Percentiles rank a stretch among this genome's conserved stretches.
Evolutionary conservation across 2,113 vertebrate species (phyloP).

Genomic region (Cryptomyrus ogoouensis): DNA sequence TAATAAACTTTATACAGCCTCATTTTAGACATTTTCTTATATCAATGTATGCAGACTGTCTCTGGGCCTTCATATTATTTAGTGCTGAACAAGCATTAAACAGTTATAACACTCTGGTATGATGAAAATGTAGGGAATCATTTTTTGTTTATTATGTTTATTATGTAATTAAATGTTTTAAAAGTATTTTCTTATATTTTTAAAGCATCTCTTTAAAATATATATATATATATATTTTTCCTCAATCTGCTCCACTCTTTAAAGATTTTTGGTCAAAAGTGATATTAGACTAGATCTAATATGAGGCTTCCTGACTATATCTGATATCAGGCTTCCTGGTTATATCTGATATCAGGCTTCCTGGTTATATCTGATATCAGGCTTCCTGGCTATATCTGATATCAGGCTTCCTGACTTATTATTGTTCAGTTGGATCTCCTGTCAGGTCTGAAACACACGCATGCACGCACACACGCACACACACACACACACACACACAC

Average conservation of each 20-base stretch:
- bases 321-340: too few species aligned
- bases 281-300: neutral
- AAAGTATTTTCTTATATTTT: neutral
- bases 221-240: too few species aligned
- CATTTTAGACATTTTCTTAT: neutral
- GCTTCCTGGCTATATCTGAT: too few species aligned
- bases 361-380: neutral
- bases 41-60: neutral
- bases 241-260: neutral
- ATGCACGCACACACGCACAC: neutral
- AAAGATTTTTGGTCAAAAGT: neutral
- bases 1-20: constrained; percentile 51
- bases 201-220: neutral
- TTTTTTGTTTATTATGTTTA: neutral
- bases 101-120: neutral
- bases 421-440: neutral
- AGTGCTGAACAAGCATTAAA: neutral
- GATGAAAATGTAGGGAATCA: neutral
- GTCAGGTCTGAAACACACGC: neutral
- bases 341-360: too few species aligned
- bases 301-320: neutral
- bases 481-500: neutral
- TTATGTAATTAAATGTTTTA: neutral
- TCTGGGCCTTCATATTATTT: neutral
- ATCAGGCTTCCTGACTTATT: neutral